A percentile compares a stretch with the other conserved stretches of the same genome.
Evolutionary conservation across 1,140 invertebrate genomes (phyloP).

Genomic region (Penaeus vannamei): DNA sequence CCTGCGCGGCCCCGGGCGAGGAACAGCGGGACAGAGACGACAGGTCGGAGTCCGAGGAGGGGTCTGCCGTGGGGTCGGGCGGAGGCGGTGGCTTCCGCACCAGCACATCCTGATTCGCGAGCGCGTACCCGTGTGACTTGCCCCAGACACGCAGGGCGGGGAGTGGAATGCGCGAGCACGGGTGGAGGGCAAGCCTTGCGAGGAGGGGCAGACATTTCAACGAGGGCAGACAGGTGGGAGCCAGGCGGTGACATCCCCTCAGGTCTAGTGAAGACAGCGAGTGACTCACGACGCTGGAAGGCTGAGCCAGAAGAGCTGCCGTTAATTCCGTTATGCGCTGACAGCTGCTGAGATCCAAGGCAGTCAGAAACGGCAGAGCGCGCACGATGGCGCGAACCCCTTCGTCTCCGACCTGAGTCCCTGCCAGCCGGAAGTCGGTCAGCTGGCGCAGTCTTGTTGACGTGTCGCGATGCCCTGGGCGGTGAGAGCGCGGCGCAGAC

Average conservation of each 20-base stretch:
- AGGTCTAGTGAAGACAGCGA: slow-evolving; percentile 60
- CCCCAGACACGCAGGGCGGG: slow-evolving; percentile 62
- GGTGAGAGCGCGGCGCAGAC: slow-evolving; percentile 81
- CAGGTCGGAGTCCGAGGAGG: slow-evolving; percentile 16
- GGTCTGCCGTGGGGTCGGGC: slow-evolving; percentile 11
- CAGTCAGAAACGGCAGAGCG: slow-evolving; percentile 76
- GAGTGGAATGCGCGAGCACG: slow-evolving; percentile 53
- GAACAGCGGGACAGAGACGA: slow-evolving; percentile 10
- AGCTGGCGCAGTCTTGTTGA: slow-evolving; percentile 85
- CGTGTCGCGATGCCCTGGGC: slow-evolving; percentile 86
- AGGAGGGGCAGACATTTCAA: slow-evolving; percentile 60
- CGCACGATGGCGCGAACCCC: slow-evolving; percentile 77
- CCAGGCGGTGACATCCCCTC: slow-evolving; percentile 61
- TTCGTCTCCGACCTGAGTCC: slow-evolving; percentile 91
- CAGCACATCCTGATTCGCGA: slow-evolving; percentile 39
- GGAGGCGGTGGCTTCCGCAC: slow-evolving; percentile 48
- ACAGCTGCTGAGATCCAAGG: slow-evolving; percentile 85
- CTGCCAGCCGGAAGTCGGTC: slow-evolving; percentile 82
- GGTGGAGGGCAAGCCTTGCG: slow-evolving; percentile 54
- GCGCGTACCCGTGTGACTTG: slow-evolving; percentile 60
- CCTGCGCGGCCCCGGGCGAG: neutral
- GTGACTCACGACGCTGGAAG: slow-evolving; percentile 57
- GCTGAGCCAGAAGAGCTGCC: slow-evolving; percentile 80
- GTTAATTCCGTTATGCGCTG: slow-evolving; percentile 85
- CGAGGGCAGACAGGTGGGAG: slow-evolving; percentile 58